phyloP scores from a whole-genome alignment of 2,113 vertebrate species.

The Arizona elegans region DNA sequence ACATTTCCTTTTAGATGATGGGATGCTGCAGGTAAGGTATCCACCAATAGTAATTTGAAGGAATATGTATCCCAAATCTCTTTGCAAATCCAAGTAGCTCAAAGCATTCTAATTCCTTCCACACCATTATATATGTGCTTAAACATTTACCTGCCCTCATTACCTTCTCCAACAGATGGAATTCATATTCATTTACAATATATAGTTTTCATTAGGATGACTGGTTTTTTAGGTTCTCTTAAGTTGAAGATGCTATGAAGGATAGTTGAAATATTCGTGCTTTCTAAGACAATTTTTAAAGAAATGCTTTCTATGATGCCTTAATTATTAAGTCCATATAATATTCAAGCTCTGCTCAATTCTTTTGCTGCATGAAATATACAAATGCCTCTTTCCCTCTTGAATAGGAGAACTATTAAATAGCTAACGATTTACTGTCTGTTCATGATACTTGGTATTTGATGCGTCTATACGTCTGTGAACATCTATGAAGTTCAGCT shows the following conservation, averaged over 20 bases:
- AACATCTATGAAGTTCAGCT: neutral
- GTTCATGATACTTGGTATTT: neutral
- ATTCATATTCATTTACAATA: neutral
- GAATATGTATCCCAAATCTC: neutral
- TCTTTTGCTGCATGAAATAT: neutral
- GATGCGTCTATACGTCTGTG: neutral
- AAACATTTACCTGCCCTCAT: neutral
- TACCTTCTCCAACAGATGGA: neutral
- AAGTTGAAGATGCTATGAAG: neutral
- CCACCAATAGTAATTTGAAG: neutral
- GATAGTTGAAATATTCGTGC: neutral
- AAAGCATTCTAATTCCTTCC: no score
- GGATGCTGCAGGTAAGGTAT: neutral
- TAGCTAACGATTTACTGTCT: neutral
- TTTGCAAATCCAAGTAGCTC: neutral
- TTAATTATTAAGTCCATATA: neutral
- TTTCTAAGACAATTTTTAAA: neutral
- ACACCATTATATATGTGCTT: neutral
- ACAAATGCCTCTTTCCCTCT: neutral
- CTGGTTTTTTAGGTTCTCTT: neutral
- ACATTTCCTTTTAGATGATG: neutral
- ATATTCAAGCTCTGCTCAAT: neutral
- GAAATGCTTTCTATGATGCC: neutral
- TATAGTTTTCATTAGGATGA: neutral
- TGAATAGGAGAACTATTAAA: neutral